Base-by-base conservation (phyloP, 1,140 invertebrate species). In the Drosophila grimshawi region DNA sequence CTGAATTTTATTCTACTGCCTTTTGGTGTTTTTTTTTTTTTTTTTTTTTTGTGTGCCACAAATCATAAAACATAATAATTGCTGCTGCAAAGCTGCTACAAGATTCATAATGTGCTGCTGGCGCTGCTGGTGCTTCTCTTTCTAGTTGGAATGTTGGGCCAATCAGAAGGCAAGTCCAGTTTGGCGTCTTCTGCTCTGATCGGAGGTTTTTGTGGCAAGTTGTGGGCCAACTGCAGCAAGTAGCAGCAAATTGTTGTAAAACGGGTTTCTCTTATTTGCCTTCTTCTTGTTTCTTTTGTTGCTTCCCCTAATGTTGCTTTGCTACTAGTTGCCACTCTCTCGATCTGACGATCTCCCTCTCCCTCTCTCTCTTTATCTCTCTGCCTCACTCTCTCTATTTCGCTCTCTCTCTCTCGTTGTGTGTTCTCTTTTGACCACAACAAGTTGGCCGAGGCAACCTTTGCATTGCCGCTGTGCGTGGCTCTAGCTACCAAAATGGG, bases 181-280 rank as follows among this genome's bases (percentile, higher is more conserved):
- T 74, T 69, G 27, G 61, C 43, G 11, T 70, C 41, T 52, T 7
- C 29, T 49, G 41, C 19, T 61, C 68, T 76, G 52, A 67, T 61
- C 68, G 71, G 52, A 67, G 71, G 69, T 61, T 86, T 86, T 81
- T 63, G 73, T 71, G 76, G 71, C 57, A 65, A 70, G 61, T 72
- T 66, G 62, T 4, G 51, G 41, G 39, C 39, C 60, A 53, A 45
- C 41, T 35, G 52, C 68, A 76, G 80, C 76, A 83, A 78, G 85
- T 83, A 80, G 83, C 83, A 78, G 70, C 68, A 90, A 80, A 85
- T 78, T 89, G 85, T 89, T 89, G 85, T 83, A 90, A 79, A 81
- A 89, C 85, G 73, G 81, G 85, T 89, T 89, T 88, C 80, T 56
- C n/a, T n/a, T 30, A 3, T 33, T 64, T 29, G 59, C 73, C 57